A percentile compares a stretch with the other conserved stretches of the same genome.
Conservation (phyloP, 2,888 invertebrate species). For the Odiellus spinosus region DNA sequence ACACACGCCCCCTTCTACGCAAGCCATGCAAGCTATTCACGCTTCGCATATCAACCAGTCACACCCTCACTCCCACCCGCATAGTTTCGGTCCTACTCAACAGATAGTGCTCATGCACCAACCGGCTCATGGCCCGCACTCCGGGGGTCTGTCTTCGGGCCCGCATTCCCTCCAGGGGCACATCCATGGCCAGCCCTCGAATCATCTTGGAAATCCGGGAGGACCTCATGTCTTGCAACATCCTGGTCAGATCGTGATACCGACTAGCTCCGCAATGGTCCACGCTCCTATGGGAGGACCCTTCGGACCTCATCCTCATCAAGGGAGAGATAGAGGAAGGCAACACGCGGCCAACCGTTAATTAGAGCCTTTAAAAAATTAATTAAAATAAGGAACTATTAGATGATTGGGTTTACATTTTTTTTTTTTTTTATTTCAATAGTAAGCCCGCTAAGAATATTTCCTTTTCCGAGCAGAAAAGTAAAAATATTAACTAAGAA, state of each 20-base stretch:
- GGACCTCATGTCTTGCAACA: slow-evolving; percentile 12
- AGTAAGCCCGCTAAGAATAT: too few relatives aligned
- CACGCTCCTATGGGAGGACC: slow-evolving; percentile 6
- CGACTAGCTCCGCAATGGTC: slow-evolving; percentile 15
- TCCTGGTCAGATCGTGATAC: slow-evolving; percentile 11
- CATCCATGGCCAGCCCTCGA: slow-evolving; percentile 14
- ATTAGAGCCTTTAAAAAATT: too few relatives aligned
- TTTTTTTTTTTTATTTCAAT: too few relatives aligned
- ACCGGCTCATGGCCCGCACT: slow-evolving; percentile 8
- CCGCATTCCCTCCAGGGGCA: slow-evolving; percentile 11
- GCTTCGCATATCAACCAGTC: slow-evolving; percentile 6
- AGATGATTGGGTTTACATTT: too few relatives aligned
- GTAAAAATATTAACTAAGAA: too few relatives aligned
- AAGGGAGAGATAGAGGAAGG: too few relatives aligned
- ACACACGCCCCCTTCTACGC: neutral
- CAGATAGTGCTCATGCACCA: slow-evolving; percentile 12
- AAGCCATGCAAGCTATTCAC: slow-evolving; percentile 11
- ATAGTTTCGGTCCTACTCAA: slow-evolving; percentile 9
- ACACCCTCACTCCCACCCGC: slow-evolving; percentile 9
- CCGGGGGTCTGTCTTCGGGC: slow-evolving; percentile 8
- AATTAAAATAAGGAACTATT: too few relatives aligned
- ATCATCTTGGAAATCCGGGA: slow-evolving; percentile 11
- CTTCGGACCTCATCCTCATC: neutral
- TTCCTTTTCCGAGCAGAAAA: too few relatives aligned
- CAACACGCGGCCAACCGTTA: too few relatives aligned